These are phyloP conservation scores for Asobara japonica DNA, from an alignment of 1,140 invertebrate species.

Conservation along the genomic window DNA sequence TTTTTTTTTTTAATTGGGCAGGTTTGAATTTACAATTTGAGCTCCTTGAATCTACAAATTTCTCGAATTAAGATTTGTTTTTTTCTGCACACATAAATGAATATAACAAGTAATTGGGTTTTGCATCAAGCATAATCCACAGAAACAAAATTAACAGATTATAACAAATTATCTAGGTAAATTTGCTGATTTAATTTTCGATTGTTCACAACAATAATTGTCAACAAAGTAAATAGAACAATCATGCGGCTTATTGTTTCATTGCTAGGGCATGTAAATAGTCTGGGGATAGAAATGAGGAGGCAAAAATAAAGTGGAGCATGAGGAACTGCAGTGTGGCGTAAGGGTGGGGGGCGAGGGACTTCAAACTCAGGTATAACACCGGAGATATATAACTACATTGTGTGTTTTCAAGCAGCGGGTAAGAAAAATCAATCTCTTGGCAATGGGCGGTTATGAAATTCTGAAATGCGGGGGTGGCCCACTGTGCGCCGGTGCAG, in stretches of 20 bases:
- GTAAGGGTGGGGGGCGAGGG: neutral
- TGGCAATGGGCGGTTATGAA: conserved; percentile 30
- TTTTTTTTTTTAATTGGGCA: too few relatives aligned
- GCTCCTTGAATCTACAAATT: too few relatives aligned
- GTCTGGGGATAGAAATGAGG: neutral
- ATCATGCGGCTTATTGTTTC: neutral
- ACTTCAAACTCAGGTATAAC: conserved; percentile 6
- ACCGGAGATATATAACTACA: conserved; percentile 6
- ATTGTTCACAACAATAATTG: neutral
- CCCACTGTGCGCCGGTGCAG: conserved; percentile 26
- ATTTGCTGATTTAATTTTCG: neutral
- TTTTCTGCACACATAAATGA: too few relatives aligned
- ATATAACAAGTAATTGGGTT: too few relatives aligned
- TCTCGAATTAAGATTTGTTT: too few relatives aligned
- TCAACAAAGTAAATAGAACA: neutral
- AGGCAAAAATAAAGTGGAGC: neutral
- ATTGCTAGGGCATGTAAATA: neutral
- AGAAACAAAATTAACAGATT: neutral
- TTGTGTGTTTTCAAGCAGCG: conserved; percentile 15
- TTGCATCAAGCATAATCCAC: neutral
- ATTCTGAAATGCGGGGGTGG: conserved; percentile 25
- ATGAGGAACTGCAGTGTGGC: neutral
- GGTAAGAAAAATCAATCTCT: conserved; percentile 35
- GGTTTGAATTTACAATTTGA: too few relatives aligned
- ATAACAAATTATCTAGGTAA: neutral